These are phyloP conservation scores for Dolichallabes microphthalmus DNA, from an alignment of 2,113 vertebrate species.

Conservation along the genomic window DNA sequence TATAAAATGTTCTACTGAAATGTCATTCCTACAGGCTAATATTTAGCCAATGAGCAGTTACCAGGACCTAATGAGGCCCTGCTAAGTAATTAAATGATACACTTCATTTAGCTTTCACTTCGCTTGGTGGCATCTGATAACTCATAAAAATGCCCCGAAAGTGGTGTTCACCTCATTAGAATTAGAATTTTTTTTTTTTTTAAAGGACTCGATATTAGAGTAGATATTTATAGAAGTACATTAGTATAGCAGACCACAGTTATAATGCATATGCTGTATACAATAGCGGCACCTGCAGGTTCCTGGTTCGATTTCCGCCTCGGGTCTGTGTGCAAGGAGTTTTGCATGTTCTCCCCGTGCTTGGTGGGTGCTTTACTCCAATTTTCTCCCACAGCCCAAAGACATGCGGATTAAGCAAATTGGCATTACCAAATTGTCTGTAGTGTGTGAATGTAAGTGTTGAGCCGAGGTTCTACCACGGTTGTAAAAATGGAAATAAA, in stretches of 20 bases:
- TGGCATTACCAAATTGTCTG: too few relatives aligned
- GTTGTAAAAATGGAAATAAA: too few relatives aligned
- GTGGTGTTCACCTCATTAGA: constrained; percentile 24
- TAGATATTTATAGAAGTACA: constrained; percentile 19
- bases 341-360: too few relatives aligned
- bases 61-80: constrained; percentile 29
- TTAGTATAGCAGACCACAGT: background rate
- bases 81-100: constrained; percentile 35
- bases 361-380: too few relatives aligned
- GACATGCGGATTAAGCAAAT: too few relatives aligned
- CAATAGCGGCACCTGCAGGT: too few relatives aligned
- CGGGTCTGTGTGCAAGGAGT: too few relatives aligned
- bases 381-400: too few relatives aligned
- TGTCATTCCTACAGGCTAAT: constrained; percentile 20
- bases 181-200: background rate
- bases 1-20: background rate
- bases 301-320: too few relatives aligned
- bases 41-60: constrained; percentile 34
- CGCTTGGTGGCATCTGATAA: constrained; percentile 24
- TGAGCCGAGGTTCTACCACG: too few relatives aligned
- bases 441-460: too few relatives aligned
- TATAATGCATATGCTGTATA: background rate
- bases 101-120: constrained; percentile 34
- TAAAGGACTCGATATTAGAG: constrained; percentile 1
- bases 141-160: constrained; percentile 17